A percentile compares a stretch with the other conserved stretches of the same genome.
phyloP scores from a whole-genome alignment of 1,140 invertebrate species.

The Thaumatotibia leucotreta region DNA sequence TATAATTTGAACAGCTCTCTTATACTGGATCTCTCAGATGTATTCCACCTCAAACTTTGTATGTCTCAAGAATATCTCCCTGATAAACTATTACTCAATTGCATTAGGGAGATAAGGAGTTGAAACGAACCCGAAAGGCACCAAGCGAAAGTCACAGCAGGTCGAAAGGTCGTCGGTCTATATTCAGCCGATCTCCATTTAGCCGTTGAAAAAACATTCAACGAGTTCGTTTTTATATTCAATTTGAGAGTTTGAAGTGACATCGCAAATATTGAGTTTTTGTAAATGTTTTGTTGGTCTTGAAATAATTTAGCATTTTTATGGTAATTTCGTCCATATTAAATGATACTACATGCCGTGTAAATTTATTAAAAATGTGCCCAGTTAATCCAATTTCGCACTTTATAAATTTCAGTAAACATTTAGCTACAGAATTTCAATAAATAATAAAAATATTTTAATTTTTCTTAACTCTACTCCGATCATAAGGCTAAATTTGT shows the following conservation, averaged over 20 bases:
- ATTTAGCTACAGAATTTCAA: too few species aligned
- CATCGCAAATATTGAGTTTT: background rate
- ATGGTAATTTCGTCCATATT: background rate
- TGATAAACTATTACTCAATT: background rate
- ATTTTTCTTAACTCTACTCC: too few species aligned
- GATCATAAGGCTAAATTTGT: too few species aligned
- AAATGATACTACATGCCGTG: too few species aligned
- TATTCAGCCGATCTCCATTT: background rate
- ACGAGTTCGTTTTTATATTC: background rate
- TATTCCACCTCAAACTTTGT: background rate
- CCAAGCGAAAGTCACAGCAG: background rate
- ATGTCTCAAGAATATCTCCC: background rate
- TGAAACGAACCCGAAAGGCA: background rate
- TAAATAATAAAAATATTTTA: too few species aligned
- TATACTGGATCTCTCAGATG: background rate
- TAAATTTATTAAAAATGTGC: too few species aligned
- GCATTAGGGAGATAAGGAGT: background rate
- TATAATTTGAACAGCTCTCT: background rate
- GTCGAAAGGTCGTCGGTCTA: constrained; percentile 2
- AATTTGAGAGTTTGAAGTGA: background rate
- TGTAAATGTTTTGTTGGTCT: background rate
- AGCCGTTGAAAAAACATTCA: background rate
- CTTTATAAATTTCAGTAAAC: too few species aligned
- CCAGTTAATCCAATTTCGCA: too few species aligned
- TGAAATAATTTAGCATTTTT: background rate